A percentile compares a stretch with the other conserved stretches of the same genome.
Evolutionary conservation across 92 coral and sea anemone genomes (phyloP).

Genomic region (Phymanthus crucifer): DNA sequence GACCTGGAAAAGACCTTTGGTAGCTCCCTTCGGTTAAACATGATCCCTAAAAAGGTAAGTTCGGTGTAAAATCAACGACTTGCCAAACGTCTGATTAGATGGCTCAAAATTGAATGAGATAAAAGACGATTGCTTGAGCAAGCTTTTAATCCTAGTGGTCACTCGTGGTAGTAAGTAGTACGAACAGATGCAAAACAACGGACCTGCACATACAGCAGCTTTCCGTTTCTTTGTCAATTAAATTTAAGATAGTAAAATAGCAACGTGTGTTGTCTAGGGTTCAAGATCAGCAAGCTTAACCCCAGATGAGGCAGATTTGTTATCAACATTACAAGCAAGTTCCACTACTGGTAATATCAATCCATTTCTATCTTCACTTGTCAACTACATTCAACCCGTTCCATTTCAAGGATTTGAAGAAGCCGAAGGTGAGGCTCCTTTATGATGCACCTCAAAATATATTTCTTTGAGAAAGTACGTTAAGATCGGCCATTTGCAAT

Average conservation of each 20-base stretch:
- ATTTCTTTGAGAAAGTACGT: too few species aligned
- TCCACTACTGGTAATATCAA: conserved; percentile 94
- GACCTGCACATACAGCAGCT: neutral
- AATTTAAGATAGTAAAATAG: neutral
- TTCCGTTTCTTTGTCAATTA: neutral
- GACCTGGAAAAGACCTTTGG: conserved; percentile 70
- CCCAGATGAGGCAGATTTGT: conserved; percentile 74
- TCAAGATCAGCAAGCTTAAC: conserved; percentile 84
- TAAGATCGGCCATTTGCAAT: too few species aligned
- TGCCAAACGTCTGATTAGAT: neutral
- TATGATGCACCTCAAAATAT: too few species aligned
- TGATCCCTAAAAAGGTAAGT: conserved; percentile 68
- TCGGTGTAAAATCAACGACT: neutral
- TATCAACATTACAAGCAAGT: conserved; percentile 47
- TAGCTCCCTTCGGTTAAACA: conserved; percentile 64
- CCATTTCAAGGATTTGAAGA: conserved; percentile 93
- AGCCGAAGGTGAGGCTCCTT: conserved; percentile 72
- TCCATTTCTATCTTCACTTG: conserved; percentile 87
- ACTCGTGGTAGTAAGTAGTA: too few species aligned
- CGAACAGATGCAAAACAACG: too few species aligned
- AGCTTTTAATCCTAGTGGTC: too few species aligned
- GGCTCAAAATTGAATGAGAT: neutral
- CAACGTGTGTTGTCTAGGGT: conserved; percentile 27
- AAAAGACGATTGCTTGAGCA: too few species aligned
- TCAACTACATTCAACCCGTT: conserved; percentile 95